phyloP scores from a whole-genome alignment of 2,797 vertebrate genomes.

The Hapalemur alaotrensis region DNA sequence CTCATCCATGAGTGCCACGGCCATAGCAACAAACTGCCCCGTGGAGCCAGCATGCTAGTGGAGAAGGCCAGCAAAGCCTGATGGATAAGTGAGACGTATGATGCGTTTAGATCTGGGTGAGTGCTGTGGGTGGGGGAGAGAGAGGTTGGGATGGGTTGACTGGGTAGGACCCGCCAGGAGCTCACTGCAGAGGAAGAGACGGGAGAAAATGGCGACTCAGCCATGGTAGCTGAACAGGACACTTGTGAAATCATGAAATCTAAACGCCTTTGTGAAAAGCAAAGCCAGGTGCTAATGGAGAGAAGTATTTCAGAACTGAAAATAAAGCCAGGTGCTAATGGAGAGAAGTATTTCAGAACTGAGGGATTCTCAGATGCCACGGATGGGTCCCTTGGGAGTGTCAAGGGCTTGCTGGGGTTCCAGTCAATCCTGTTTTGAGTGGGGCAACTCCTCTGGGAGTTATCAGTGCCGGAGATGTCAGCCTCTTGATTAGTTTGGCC shows the following conservation, averaged over 20 bases:
- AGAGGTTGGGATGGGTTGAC: accelerated
- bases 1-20: background rate
- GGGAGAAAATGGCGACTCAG: accelerated
- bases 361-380: background rate
- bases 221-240: accelerated
- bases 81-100: accelerated
- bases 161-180: accelerated
- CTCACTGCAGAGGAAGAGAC: background rate
- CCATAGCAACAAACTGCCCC: background rate
- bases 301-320: background rate
- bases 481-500: background rate
- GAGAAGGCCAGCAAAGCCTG: background rate
- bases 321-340: background rate
- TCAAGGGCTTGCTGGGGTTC: background rate
- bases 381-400: background rate
- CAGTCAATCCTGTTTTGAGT: background rate
- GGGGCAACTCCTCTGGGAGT: background rate
- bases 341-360: background rate
- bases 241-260: background rate
- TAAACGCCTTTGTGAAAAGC: background rate
- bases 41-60: accelerated
- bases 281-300: background rate
- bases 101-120: accelerated
- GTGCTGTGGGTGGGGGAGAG: accelerated
- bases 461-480: accelerated